phyloP scores from a whole-genome alignment of 2,113 vertebrate species.

The Cavia porcellus region DNA sequence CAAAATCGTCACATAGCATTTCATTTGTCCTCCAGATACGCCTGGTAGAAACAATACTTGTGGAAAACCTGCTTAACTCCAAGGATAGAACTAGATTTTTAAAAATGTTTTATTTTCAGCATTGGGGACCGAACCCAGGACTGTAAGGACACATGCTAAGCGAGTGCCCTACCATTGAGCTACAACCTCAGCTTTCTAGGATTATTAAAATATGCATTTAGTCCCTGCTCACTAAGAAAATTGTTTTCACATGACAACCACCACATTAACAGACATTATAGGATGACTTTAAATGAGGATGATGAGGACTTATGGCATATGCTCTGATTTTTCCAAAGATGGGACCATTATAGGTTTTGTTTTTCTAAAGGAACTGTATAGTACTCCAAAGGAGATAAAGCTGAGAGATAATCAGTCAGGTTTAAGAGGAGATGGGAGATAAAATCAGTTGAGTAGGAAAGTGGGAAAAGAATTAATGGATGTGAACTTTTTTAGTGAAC shows the following conservation, averaged over 20 bases:
- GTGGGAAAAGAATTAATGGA: background rate
- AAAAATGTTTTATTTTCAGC: background rate
- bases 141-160: background rate
- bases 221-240: background rate
- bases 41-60: background rate
- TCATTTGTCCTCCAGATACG: background rate
- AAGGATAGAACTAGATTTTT: slow-evolving; percentile 28
- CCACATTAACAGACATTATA: background rate
- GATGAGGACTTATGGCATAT: background rate
- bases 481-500: background rate
- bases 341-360: background rate
- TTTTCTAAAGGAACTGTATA: background rate
- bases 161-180: background rate
- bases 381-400: background rate
- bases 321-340: background rate
- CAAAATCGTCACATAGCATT: background rate
- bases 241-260: background rate
- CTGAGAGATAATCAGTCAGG: background rate
- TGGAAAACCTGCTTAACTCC: slow-evolving; percentile 3
- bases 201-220: slow-evolving; percentile 7
- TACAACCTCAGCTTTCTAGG: background rate
- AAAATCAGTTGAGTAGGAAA: background rate
- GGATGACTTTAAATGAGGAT: background rate
- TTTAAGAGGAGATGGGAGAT: background rate
- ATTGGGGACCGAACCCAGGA: background rate